phyloP scores from a whole-genome alignment of 2,888 invertebrate species.

The Argyra leucocephala region DNA sequence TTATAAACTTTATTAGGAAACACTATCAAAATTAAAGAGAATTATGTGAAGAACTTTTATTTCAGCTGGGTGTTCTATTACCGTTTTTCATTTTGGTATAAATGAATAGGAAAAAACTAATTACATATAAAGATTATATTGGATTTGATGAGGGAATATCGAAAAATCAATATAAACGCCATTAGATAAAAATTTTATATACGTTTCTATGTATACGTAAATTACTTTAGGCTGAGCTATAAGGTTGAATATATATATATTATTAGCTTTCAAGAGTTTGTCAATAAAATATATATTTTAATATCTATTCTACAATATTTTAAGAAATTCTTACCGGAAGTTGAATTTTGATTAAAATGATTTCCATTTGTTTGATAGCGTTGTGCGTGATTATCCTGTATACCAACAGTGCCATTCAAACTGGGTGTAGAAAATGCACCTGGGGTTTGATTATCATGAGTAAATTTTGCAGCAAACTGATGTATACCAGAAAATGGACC shows the following conservation, averaged over 20 bases:
- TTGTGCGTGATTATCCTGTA: conserved; percentile 40
- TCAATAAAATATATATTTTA: not conserved
- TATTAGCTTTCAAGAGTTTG: not conserved
- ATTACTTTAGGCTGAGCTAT: not conserved
- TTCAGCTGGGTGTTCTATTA: too few species aligned
- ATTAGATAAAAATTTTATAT: conserved; percentile 22
- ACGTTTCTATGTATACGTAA: not conserved
- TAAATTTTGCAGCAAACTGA: conserved; percentile 44
- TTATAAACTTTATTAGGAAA: too few species aligned
- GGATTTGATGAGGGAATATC: conserved; percentile 14
- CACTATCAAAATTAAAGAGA: too few species aligned
- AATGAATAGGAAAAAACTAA: not conserved
- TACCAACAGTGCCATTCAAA: conserved; percentile 32
- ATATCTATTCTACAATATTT: not conserved
- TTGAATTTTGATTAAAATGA: conserved; percentile 43
- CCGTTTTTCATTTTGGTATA: not conserved
- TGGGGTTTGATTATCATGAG: conserved; percentile 40
- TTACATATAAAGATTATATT: not conserved
- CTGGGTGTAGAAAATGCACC: conserved; percentile 42
- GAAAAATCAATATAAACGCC: conserved; percentile 33
- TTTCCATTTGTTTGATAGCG: conserved; percentile 44
- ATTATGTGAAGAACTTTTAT: too few species aligned
- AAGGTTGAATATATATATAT: not conserved
- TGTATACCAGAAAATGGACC: conserved; percentile 44
- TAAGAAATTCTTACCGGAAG: conserved; percentile 14